Conservation (phyloP, 2,113 vertebrate species). For the Pterocles orientalis region DNA sequence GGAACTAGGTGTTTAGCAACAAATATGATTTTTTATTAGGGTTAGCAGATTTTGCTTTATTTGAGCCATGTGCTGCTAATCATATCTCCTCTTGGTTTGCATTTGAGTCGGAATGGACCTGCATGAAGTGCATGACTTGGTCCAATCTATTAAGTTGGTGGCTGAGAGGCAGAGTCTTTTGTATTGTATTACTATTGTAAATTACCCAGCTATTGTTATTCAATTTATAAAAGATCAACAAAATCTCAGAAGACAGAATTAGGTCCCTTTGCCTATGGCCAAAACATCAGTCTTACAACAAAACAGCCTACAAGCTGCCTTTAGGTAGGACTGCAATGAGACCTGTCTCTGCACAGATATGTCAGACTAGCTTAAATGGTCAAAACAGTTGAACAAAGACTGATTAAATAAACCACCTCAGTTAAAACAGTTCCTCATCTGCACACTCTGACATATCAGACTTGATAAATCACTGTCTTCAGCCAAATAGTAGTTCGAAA, state of each 20-base stretch:
- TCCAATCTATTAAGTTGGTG: not conserved
- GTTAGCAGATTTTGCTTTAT: not conserved
- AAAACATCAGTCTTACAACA: not conserved
- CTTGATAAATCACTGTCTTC: not conserved
- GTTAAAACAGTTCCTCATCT: not conserved
- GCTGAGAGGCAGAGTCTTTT: not conserved
- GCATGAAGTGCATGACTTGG: not conserved
- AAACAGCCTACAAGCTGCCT: not conserved
- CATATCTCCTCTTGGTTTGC: not conserved
- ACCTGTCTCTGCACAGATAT: not conserved
- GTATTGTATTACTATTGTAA: not conserved
- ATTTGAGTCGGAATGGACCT: not conserved
- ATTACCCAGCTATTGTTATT: not conserved
- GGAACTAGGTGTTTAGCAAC: not conserved
- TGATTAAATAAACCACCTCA: not conserved
- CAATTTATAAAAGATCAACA: not conserved
- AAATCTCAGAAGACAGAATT: not conserved
- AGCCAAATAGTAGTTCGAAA: constrained; percentile 5
- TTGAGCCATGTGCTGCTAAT: not conserved
- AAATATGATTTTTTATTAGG: not conserved
- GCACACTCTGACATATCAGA: not conserved
- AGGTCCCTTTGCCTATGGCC: not conserved
- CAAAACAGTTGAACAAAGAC: not conserved
- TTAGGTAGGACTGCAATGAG: not conserved
- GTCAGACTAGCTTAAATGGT: not conserved